Evolutionary conservation across 2,113 vertebrate genomes (phyloP).

Genomic region (Ranitomeya imitator): DNA sequence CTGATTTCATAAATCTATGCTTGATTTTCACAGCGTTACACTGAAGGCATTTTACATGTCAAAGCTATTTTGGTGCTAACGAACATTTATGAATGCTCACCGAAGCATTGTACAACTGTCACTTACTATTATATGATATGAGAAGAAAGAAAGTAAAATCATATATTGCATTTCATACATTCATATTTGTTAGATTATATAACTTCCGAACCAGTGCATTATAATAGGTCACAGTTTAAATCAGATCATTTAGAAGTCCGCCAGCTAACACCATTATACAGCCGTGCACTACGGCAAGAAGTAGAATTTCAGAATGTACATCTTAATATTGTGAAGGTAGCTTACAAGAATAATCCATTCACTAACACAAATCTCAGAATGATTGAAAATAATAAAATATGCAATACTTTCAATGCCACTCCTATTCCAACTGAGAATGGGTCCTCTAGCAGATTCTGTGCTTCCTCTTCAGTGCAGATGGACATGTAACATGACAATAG

Average conservation of each 20-base stretch:
- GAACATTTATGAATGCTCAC: slow-evolving; percentile 35
- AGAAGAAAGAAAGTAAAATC: slow-evolving; percentile 16
- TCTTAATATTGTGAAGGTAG: background rate
- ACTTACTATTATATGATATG: slow-evolving; percentile 28
- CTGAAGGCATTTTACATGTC: slow-evolving; percentile 40
- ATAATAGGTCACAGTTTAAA: background rate
- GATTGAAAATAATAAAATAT: too few species aligned
- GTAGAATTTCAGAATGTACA: background rate
- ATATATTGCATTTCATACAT: slow-evolving; percentile 19
- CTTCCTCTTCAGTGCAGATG: too few species aligned
- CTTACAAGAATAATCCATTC: background rate
- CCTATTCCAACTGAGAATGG: too few species aligned
- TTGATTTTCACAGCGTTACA: background rate
- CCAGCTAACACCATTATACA: background rate
- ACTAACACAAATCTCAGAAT: too few species aligned
- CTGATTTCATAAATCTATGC: slow-evolving; percentile 27
- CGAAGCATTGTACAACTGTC: slow-evolving; percentile 45
- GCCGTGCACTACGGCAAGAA: background rate
- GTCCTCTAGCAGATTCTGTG: too few species aligned
- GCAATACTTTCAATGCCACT: too few species aligned
- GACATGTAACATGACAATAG: too few species aligned
- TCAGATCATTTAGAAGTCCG: background rate
- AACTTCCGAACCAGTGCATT: background rate
- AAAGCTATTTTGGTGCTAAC: slow-evolving; percentile 30
- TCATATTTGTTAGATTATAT: background rate